These are phyloP conservation scores for Festucalex cinctus DNA, from an alignment of 2,113 vertebrate genomes.

Conservation along the genomic window DNA sequence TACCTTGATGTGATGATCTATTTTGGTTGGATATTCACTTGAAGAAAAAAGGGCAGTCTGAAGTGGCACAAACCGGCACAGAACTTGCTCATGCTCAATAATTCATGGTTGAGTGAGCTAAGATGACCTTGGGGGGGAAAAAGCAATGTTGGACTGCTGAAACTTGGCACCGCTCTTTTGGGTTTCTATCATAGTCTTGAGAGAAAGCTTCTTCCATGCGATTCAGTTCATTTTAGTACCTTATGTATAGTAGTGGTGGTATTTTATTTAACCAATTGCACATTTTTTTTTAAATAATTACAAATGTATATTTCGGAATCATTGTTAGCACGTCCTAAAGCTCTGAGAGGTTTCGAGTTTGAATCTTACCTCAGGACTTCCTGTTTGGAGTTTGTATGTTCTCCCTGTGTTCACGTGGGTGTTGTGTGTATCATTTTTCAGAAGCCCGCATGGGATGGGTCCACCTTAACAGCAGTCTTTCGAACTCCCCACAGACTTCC, in stretches of 20 bases:
- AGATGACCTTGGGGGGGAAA: constrained; percentile 63
- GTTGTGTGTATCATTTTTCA: no score
- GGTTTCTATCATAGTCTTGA: constrained; percentile 1
- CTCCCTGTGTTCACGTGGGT: no score
- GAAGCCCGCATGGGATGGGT: no score
- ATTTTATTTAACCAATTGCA: no score
- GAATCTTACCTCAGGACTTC: no score
- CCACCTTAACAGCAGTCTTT: no score
- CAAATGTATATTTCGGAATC: no score
- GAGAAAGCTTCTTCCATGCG: neutral
- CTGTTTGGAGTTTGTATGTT: no score
- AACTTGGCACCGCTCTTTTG: constrained; percentile 53
- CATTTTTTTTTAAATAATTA: no score
- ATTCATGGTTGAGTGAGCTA: constrained; percentile 67
- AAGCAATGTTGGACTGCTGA: constrained; percentile 39
- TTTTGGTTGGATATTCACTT: constrained; percentile 4
- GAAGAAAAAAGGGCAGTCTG: constrained; percentile 5
- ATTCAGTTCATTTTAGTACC: neutral
- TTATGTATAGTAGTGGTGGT: neutral
- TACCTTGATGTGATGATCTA: neutral
- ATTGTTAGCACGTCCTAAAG: no score
- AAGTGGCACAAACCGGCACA: constrained; percentile 27
- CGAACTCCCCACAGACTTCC: no score
- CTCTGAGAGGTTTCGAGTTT: no score
- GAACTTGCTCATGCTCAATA: constrained; percentile 61